Base-by-base conservation (phyloP, 2,113 vertebrate genomes). In the Campylorhamphus procurvoides region DNA sequence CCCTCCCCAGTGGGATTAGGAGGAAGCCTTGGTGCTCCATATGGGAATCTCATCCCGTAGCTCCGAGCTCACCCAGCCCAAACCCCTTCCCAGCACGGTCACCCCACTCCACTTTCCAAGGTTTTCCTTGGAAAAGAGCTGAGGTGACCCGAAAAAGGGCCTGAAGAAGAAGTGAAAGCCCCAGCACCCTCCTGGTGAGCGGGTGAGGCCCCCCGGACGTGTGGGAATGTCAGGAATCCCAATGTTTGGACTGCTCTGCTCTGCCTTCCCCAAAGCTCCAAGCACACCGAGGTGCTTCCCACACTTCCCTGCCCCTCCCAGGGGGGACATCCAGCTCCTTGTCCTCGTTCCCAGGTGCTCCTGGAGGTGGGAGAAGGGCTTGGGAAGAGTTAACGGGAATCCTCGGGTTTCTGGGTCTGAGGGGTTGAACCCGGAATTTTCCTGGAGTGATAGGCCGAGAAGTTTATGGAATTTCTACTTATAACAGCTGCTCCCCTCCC, bases 141-240 rank as follows among this genome's bases (percentile, higher is more conserved):
- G 4, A 49, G 28, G 49, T 35, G 46, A 75, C 49, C 28, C 49
- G 31, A 20, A 14, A 62, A 62, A 29, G 31, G 9, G 49, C 68
- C 82, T 27, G 52, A 63, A 60, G 14, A 11, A 78, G 58, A 75
- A 42, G 67, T 84, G 24, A 86, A 95, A 73, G 23, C 63, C 60
- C 8, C 69, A 12, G 62, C 74, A 88, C 52, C 74, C 60, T 92
- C 89, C 91, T 64, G 7, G 16, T 31, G 76, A 92, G 94, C 49
- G 1, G 84, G 63, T 28, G 94, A 97, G 95, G 93, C 96, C 96
- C 96, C 94, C 93, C 1, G 72, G 95, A 97, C 97, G 97, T 97
- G 95, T 93, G 97, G 96, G 98, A 98, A 99, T 99, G 98, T 93
- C 91, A 98, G 97, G 98, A 99, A 99, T 99, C 98, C 96, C 95